Conservation (phyloP, 2,797 vertebrate genomes). For the Mus spretus region DNA sequence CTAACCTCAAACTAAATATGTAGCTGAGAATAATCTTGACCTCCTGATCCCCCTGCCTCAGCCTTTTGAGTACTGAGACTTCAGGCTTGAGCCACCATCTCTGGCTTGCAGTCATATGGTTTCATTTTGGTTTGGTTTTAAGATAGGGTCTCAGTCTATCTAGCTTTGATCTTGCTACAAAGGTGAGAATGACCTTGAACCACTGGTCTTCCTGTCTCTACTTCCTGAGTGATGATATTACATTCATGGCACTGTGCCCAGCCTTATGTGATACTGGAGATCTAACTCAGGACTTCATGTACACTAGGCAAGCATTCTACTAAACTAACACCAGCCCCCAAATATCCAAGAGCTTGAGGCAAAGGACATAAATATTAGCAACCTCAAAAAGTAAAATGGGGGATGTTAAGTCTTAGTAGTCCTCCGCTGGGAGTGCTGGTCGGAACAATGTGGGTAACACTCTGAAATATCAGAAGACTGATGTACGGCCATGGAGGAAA, state of each 20-base stretch:
- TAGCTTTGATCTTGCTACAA: not conserved
- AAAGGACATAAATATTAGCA: not conserved
- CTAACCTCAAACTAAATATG: not conserved
- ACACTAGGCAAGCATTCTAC: not conserved
- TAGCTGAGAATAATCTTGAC: not conserved
- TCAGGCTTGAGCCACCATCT: not conserved
- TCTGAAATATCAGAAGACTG: conserved; percentile 47
- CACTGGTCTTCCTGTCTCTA: not conserved
- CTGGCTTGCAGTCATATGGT: not conserved
- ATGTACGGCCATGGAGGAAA: conserved; percentile 2
- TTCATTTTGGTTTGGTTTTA: not conserved
- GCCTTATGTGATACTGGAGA: not conserved
- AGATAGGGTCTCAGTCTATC: not conserved
- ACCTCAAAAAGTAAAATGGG: conserved; percentile 38
- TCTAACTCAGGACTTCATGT: not conserved
- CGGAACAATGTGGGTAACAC: conserved; percentile 3
- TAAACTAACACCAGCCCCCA: no score
- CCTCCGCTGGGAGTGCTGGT: conserved; percentile 6
- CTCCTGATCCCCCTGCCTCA: not conserved
- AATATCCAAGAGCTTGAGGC: not conserved
- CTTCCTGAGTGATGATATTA: not conserved
- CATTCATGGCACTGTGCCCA: not conserved
- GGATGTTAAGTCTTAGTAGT: not conserved
- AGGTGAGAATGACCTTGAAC: not conserved
- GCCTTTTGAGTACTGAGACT: not conserved